phyloP scores from a whole-genome alignment of 2,888 invertebrate species.

The Dysmachus trigonus region DNA sequence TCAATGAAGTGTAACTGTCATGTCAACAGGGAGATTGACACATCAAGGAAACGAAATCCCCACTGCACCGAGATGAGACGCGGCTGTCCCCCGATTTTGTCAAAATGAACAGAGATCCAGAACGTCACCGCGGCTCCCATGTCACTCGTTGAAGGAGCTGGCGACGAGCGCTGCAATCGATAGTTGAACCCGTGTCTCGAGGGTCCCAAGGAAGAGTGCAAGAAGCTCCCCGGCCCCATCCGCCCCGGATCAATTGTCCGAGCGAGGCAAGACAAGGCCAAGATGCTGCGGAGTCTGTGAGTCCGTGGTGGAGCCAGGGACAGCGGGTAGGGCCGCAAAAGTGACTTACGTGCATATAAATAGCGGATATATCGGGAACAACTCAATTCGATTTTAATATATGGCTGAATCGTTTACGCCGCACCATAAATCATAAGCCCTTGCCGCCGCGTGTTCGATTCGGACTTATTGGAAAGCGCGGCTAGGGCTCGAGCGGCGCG shows the following conservation, averaged over 20 bases:
- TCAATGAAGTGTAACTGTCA: slow-evolving; percentile 48
- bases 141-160: slow-evolving; percentile 29
- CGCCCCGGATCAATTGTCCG: background rate
- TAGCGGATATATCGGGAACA: slow-evolving; percentile 30
- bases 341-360: slow-evolving; percentile 39
- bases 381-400: slow-evolving; percentile 42
- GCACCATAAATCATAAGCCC: slow-evolving; percentile 37
- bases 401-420: slow-evolving; percentile 39
- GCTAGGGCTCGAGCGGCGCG: background rate
- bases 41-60: slow-evolving; percentile 45
- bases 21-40: slow-evolving; percentile 47
- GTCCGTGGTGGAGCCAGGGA: background rate
- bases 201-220: slow-evolving; percentile 1
- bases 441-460: slow-evolving; percentile 32
- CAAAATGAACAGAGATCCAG: slow-evolving; percentile 41
- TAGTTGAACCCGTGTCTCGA: background rate
- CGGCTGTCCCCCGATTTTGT: slow-evolving; percentile 41
- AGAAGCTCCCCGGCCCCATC: background rate
- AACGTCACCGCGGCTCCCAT: slow-evolving; percentile 41
- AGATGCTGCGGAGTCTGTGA: background rate
- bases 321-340: background rate
- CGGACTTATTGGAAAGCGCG: slow-evolving; percentile 27
- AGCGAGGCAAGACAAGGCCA: background rate
- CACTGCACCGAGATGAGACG: background rate
- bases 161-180: slow-evolving; percentile 20